Conservation (phyloP, 2,797 vertebrate species). For the Setipinna tenuifilis region DNA sequence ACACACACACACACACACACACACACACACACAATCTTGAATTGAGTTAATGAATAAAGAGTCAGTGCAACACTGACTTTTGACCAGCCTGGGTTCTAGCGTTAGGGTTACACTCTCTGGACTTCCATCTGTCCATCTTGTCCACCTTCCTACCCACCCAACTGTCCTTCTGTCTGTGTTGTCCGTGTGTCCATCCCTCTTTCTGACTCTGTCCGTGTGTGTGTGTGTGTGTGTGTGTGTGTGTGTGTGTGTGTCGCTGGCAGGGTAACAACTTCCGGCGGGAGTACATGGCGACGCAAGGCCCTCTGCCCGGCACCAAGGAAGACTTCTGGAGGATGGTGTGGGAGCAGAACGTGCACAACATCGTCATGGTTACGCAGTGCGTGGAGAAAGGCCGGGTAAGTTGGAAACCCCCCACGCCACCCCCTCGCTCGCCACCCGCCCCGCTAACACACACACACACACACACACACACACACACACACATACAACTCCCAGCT, state of each 20-base stretch:
- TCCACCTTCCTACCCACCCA: not conserved
- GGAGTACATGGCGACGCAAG: constrained; percentile 93
- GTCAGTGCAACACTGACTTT: no score
- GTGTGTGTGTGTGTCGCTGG: no score
- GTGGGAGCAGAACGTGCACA: constrained; percentile 93
- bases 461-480: not conserved
- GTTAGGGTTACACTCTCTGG: not conserved
- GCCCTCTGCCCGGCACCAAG: constrained; percentile 92
- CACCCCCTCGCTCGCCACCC: not conserved
- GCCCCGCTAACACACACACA: not conserved
- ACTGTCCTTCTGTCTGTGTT: not conserved
- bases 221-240: no score
- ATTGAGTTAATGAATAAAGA: no score
- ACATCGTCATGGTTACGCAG: constrained; percentile 95
- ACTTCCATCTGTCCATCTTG: not conserved
- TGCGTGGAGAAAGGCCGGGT: constrained; percentile 94
- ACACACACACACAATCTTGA: no score
- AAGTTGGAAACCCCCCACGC: constrained; percentile 43
- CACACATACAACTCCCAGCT: not conserved
- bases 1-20: no score
- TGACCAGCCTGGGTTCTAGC: no score
- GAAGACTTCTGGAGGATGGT: constrained; percentile 98
- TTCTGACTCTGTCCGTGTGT: no score
- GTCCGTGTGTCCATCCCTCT: not conserved
- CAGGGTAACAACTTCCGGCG: constrained; percentile 90